A percentile compares a stretch with the other conserved stretches of the same genome.
Evolutionary conservation across 1,140 invertebrate species (phyloP).

Genomic region (Hydropsyche tenuis): DNA sequence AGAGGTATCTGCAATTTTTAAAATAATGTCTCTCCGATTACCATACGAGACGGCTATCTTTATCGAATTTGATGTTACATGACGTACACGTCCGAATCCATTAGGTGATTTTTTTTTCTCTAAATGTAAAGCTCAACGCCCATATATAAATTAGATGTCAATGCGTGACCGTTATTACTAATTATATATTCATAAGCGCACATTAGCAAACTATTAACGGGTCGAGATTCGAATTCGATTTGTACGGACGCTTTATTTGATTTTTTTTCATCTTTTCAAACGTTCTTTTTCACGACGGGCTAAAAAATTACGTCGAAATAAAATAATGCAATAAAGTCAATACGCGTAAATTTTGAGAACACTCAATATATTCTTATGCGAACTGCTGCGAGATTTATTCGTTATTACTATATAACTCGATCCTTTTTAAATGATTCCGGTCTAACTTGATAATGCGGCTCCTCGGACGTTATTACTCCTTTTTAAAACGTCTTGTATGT

Average conservation of each 20-base stretch:
- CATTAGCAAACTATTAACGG: constrained; percentile 12
- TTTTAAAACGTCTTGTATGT: too few relatives aligned
- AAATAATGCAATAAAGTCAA: neutral
- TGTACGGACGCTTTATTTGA: neutral
- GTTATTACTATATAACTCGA: constrained; percentile 19
- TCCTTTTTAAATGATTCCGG: constrained; percentile 29
- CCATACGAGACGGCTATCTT: constrained; percentile 2
- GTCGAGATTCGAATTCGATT: constrained; percentile 1
- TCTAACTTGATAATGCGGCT: constrained; percentile 13
- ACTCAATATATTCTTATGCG: neutral
- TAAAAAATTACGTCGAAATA: too few relatives aligned
- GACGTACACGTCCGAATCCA: constrained; percentile 22
- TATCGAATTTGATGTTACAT: constrained; percentile 12
- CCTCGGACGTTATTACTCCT: neutral
- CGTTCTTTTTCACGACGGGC: too few relatives aligned
- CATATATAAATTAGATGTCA: constrained; percentile 9
- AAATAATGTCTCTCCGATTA: too few relatives aligned
- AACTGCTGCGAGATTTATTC: constrained; percentile 12
- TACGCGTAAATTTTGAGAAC: constrained; percentile 14
- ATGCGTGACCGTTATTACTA: constrained; percentile 15
- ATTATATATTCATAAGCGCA: constrained; percentile 23
- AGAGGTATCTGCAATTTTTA: too few relatives aligned
- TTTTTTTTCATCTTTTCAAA: constrained; percentile 5
- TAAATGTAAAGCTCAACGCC: neutral
- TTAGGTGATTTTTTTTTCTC: constrained; percentile 9